Conservation (phyloP, 1,140 invertebrate genomes). For the Elymnias hypermnestra region DNA sequence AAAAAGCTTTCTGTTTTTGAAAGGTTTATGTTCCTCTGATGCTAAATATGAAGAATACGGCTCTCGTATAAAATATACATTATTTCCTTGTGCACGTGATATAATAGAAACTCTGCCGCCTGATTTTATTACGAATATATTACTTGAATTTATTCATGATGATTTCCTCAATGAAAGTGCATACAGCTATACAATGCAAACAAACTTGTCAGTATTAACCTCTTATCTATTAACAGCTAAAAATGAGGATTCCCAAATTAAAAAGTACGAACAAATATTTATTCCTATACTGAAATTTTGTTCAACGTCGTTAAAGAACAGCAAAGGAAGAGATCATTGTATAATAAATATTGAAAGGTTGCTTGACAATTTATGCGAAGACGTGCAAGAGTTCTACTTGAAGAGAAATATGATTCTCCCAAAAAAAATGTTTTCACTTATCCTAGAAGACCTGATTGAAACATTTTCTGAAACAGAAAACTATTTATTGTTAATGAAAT, state of each 20-base stretch:
- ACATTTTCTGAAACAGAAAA: slow-evolving; percentile 30
- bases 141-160: slow-evolving; percentile 30
- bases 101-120: slow-evolving; percentile 34
- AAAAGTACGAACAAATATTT: slow-evolving; percentile 35
- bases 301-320: slow-evolving; percentile 23
- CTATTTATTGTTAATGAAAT: slow-evolving; percentile 37
- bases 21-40: slow-evolving; percentile 24
- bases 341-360: slow-evolving; percentile 15
- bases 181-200: neutral
- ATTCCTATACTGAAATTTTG: slow-evolving; percentile 27
- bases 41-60: slow-evolving; percentile 19
- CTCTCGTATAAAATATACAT: slow-evolving; percentile 5
- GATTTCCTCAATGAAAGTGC: slow-evolving; percentile 20
- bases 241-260: slow-evolving; percentile 27
- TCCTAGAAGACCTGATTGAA: slow-evolving; percentile 31
- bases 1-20: slow-evolving; percentile 39
- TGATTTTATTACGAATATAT: slow-evolving; percentile 31
- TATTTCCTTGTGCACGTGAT: slow-evolving; percentile 24
- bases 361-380: slow-evolving; percentile 14
- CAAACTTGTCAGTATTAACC: slow-evolving; percentile 24
- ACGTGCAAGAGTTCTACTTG: slow-evolving; percentile 24
- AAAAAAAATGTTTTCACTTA: slow-evolving; percentile 31
- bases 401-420: slow-evolving; percentile 33
- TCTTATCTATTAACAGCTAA: slow-evolving; percentile 30
- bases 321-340: slow-evolving; percentile 2